phyloP scores from a whole-genome alignment of 2,888 invertebrate species.

The Bugulina stolonifera region DNA sequence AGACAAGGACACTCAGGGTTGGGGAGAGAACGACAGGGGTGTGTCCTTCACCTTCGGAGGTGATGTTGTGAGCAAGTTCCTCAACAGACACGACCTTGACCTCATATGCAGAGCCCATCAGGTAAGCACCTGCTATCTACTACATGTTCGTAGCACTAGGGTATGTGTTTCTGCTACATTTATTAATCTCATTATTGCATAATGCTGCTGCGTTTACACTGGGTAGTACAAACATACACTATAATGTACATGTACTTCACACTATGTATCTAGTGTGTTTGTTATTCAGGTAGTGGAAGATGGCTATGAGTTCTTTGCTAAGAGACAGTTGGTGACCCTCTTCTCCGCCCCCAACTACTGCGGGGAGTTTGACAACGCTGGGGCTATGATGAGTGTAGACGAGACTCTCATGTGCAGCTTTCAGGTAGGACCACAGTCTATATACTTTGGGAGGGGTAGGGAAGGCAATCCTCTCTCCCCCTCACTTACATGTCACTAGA shows the following conservation, averaged over 20 bases:
- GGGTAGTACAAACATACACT: too few relatives aligned
- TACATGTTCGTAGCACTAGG: too few relatives aligned
- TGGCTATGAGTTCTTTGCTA: conserved; percentile 98
- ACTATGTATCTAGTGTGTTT: too few relatives aligned
- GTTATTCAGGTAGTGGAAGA: conserved; percentile 94
- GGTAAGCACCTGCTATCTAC: too few relatives aligned
- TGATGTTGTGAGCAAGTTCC: conserved; percentile 79
- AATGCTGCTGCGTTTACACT: too few relatives aligned
- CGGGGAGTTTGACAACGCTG: conserved; percentile 97
- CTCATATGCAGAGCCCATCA: conserved; percentile 96
- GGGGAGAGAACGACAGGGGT: conserved; percentile 97
- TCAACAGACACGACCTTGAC: conserved; percentile 92
- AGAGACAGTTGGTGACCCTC: conserved; percentile 90
- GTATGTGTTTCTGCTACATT: too few relatives aligned
- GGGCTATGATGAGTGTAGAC: conserved; percentile 99
- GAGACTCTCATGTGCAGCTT: conserved; percentile 99
- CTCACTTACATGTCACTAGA: too few relatives aligned
- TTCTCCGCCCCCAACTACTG: conserved; percentile 97
- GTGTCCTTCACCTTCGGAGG: conserved; percentile 97
- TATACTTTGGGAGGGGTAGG: too few relatives aligned
- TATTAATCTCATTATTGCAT: too few relatives aligned
- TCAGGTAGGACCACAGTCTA: too few relatives aligned
- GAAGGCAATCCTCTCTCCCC: too few relatives aligned
- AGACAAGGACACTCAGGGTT: conserved; percentile 67
- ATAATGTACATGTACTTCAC: too few relatives aligned